Evolutionary conservation across 2,797 vertebrate genomes (phyloP).

Genomic region (Amblyopsis hoosieri): DNA sequence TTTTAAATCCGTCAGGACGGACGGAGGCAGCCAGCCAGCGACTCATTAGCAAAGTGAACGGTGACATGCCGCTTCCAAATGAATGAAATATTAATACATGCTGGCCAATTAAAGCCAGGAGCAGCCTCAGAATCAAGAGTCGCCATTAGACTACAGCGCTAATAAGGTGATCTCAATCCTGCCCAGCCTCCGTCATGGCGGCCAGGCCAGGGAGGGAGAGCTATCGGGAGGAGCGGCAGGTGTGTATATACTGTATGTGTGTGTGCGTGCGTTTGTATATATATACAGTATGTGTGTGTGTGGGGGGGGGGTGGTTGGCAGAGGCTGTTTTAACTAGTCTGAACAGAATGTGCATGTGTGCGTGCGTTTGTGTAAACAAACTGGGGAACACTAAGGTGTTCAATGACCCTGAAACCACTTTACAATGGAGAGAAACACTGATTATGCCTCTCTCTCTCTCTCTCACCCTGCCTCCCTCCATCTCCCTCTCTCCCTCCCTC

Average conservation of each 20-base stretch:
- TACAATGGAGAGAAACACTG: conserved; percentile 44
- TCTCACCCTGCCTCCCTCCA: conserved; percentile 1
- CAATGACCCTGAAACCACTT: conserved; percentile 42
- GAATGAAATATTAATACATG: conserved; percentile 76
- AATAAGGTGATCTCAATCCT: conserved; percentile 66
- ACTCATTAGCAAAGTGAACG: conserved; percentile 42
- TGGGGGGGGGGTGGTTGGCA: neutral
- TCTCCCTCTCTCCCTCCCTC: conserved; percentile 9
- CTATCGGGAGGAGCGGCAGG: no score
- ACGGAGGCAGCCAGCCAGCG: no score
- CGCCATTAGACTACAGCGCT: conserved; percentile 55
- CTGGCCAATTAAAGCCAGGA: conserved; percentile 68
- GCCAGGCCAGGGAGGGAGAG: conserved; percentile 16
- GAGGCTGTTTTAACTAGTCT: neutral
- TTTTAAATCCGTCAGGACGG: no score
- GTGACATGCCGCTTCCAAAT: conserved; percentile 66
- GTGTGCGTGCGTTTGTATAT: no score
- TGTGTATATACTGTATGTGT: no score
- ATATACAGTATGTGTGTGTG: no score
- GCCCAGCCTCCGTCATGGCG: conserved; percentile 3
- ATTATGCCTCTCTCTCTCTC: conserved; percentile 20
- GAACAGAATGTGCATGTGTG: conserved; percentile 1
- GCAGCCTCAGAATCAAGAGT: conserved; percentile 57
- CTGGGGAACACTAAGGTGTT: conserved; percentile 7
- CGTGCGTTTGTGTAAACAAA: conserved; percentile 10